Conservation (phyloP, 2,113 vertebrate genomes). For the Zosterops pallidus region DNA sequence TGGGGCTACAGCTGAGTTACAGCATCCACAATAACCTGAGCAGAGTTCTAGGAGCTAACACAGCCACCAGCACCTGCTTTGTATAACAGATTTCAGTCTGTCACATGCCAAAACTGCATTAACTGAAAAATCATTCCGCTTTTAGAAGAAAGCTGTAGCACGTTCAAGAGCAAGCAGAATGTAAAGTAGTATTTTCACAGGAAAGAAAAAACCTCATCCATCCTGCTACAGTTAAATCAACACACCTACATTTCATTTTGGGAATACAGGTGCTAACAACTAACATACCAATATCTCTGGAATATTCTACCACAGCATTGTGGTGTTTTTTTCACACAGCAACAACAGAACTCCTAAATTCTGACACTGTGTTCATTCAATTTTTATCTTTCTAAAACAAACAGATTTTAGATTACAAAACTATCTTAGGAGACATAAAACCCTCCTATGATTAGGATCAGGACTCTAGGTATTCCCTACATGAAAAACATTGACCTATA, state of each 20-base stretch:
- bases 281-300: background rate
- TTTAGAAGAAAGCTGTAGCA: background rate
- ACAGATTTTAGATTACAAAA: background rate
- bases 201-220: background rate
- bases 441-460: rapidly evolving
- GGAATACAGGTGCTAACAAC: background rate
- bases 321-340: background rate
- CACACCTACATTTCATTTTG: background rate
- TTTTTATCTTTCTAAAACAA: background rate
- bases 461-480: background rate
- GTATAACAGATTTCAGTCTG: background rate
- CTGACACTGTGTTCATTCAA: background rate
- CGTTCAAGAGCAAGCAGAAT: background rate
- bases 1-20: background rate
- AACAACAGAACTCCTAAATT: background rate
- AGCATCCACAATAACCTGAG: background rate
- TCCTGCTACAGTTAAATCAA: background rate
- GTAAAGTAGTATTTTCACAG: background rate
- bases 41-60: background rate
- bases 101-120: background rate
- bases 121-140: background rate
- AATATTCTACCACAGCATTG: background rate
- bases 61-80: background rate
- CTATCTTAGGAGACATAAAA: background rate
- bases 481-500: background rate